These are phyloP conservation scores for Sarcophaga carnaria DNA, from an alignment of 2,888 invertebrate genomes.

Conservation along the genomic window DNA sequence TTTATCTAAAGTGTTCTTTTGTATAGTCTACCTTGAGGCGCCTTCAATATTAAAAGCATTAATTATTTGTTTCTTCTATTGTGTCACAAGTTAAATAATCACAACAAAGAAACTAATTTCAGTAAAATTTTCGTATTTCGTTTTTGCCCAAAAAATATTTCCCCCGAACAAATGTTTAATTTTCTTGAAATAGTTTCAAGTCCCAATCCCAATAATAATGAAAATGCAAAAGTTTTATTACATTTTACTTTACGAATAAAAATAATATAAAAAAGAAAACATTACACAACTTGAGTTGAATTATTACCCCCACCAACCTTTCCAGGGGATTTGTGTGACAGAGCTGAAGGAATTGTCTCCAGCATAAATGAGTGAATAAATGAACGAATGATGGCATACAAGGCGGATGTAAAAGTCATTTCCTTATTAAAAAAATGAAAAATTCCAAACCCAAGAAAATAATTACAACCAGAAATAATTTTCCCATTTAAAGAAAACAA, in stretches of 20 bases:
- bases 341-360: slow-evolving; percentile 4
- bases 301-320: too few species aligned
- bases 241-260: background rate
- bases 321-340: background rate
- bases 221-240: background rate
- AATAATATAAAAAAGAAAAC: background rate
- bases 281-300: too few species aligned
- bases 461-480: background rate
- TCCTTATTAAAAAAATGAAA: slow-evolving; percentile 64
- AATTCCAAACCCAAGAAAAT: slow-evolving; percentile 1
- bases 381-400: slow-evolving; percentile 36
- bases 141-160: background rate
- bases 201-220: background rate
- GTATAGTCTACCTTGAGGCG: too few species aligned
- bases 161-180: background rate
- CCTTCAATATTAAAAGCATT: background rate
- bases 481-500: slow-evolving; percentile 3
- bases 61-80: background rate
- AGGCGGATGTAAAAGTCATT: slow-evolving; percentile 65
- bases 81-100: background rate
- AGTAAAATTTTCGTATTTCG: too few species aligned
- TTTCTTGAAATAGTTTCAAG: background rate
- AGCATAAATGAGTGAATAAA: background rate
- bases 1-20: too few species aligned
- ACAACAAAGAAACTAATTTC: too few species aligned